These are phyloP conservation scores for Portunus trituberculatus DNA, from an alignment of 1,140 invertebrate species.

Conservation along the genomic window DNA sequence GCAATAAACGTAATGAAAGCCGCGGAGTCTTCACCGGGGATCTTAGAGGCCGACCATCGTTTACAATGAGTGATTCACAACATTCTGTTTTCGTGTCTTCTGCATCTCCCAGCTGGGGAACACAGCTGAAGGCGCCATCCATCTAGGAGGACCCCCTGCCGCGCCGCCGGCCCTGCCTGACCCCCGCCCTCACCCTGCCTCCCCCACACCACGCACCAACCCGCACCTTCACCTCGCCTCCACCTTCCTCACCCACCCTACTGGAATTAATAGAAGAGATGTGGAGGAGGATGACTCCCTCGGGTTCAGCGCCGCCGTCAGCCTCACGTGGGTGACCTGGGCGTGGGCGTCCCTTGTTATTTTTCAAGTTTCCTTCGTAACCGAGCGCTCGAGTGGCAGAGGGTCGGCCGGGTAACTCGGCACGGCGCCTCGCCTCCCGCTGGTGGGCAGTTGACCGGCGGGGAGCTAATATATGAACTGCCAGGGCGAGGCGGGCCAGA, in stretches of 20 bases:
- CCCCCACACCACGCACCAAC: neutral
- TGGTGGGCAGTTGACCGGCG: conserved; percentile 59
- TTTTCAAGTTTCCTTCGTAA: neutral
- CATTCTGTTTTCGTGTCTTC: conserved; percentile 60
- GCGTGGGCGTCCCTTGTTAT: neutral
- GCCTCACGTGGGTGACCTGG: neutral
- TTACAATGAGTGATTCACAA: conserved; percentile 58
- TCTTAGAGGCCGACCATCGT: conserved; percentile 49
- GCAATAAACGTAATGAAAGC: conserved; percentile 52
- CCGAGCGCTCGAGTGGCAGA: neutral
- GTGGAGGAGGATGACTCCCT: neutral
- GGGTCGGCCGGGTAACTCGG: conserved; percentile 16
- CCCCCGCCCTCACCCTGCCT: conserved; percentile 7
- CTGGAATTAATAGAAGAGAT: conserved; percentile 32
- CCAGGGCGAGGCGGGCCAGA: conserved; percentile 50
- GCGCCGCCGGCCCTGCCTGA: conserved; percentile 28
- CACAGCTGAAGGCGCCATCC: conserved; percentile 59
- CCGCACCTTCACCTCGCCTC: conserved; percentile 15
- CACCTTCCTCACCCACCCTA: neutral
- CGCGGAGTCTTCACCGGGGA: conserved; percentile 37
- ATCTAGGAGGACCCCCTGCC: conserved; percentile 37
- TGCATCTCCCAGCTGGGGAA: conserved; percentile 55
- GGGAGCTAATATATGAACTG: conserved; percentile 63
- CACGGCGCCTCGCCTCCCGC: conserved; percentile 55
- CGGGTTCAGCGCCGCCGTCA: neutral